Conservation (phyloP, 2,888 invertebrate species). For the Clitarchus hookeri region DNA sequence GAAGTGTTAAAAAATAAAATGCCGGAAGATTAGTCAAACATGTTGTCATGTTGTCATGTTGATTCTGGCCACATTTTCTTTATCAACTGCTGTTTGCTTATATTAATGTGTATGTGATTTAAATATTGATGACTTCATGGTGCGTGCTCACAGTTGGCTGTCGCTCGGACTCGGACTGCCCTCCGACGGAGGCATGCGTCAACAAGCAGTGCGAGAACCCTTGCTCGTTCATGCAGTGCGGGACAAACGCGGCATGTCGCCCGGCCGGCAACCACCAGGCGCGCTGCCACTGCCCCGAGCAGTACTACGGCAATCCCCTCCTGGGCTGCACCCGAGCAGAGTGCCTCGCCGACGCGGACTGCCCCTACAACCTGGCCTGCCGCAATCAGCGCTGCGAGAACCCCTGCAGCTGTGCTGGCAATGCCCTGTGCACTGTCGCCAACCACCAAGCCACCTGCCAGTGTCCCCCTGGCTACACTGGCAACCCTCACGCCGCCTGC, state of each 20-base stretch:
- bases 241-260: conserved; percentile 75
- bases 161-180: conserved; percentile 82
- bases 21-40: no score
- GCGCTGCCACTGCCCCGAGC: conserved; percentile 75
- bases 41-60: no score
- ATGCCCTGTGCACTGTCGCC: conserved; percentile 75
- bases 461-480: conserved; percentile 80
- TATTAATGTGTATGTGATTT: neutral
- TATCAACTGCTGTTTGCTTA: neutral
- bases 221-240: conserved; percentile 79
- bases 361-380: conserved; percentile 79
- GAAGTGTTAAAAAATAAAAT: neutral
- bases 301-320: conserved; percentile 79
- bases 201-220: conserved; percentile 80
- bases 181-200: conserved; percentile 79
- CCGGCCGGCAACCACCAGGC: conserved; percentile 77
- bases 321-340: conserved; percentile 77
- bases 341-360: conserved; percentile 76
- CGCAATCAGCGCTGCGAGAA: conserved; percentile 76
- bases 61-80: neutral
- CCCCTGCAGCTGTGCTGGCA: conserved; percentile 82
- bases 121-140: conserved; percentile 21
- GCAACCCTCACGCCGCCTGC: conserved; percentile 75
- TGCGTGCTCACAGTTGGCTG: conserved; percentile 71
- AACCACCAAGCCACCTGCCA: conserved; percentile 78